Base-by-base conservation (phyloP, 2,113 vertebrate species). In the Chionomys nivalis region DNA sequence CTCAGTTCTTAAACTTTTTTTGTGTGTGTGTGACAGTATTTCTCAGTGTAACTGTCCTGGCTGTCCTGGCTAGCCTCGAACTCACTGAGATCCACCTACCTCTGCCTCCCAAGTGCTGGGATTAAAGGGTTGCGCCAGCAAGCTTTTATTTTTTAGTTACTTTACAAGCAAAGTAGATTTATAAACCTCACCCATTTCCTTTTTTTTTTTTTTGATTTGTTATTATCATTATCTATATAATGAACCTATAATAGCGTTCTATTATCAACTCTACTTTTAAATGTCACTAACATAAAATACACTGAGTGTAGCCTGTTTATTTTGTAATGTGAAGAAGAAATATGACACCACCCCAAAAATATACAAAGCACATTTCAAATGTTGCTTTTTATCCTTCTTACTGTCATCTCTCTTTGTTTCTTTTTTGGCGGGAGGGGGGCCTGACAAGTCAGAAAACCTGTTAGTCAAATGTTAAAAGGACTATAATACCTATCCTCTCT, bases 291-390 rank as follows among this genome's bases (percentile, higher is more conserved):
- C 21, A 65, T 75, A 72, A 75, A 91, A 33, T 90, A 24, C 9
- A 79, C 33, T 47, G 49, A 82, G 5, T 70, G 1, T 76, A 76
- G 47, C 49, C 28, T 90, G 65, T 94, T 58, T 55, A 65, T 90
- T 92, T 90, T 61, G 52, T 13, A 79, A 68, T 81, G 36, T 87
- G 44, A 87, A 94, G 47, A 75, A 93, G 39, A 76, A 93, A 90
- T 65, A 4, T 82, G 42, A 63, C 58, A 78, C n/a, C 16, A 11
- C 36, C 73, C 66, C 81, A 49, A 94, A 49, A 73, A 78, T 31
- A 42, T 89, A 12, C 3, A 73, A 23, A 85, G 52, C 1, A 16
- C 78, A 81, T 94, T 63, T 39, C n/a, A 83, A 33, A 55, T 63
- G 26, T 49, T 47, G 66, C 16, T 33, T 39, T 93, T 90, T 83